phyloP scores from a whole-genome alignment of 37 sponge, comb jelly and placozoan genomes.

The Spongia lamella region DNA sequence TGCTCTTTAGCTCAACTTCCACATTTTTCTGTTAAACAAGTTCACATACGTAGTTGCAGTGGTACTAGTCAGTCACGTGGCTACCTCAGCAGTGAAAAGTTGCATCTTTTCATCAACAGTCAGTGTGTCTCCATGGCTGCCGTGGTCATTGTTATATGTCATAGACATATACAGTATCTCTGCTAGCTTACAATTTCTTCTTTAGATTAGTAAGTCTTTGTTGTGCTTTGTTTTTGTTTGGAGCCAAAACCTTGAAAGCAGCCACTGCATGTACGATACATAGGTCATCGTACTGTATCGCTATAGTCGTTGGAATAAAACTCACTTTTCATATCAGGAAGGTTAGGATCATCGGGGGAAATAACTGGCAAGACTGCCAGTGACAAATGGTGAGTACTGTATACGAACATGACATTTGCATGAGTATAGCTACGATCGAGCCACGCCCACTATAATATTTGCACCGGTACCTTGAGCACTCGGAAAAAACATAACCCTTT shows the following conservation, averaged over 20 bases:
- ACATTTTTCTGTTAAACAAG: conserved; percentile 30
- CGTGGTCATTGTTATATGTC: too few relatives aligned
- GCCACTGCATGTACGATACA: conserved; percentile 32
- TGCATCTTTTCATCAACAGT: conserved; percentile 1
- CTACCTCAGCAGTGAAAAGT: conserved; percentile 7
- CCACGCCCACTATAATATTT: too few relatives aligned
- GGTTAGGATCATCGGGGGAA: too few relatives aligned
- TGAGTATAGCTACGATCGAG: too few relatives aligned
- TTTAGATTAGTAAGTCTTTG: conserved; percentile 17
- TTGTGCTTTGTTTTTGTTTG: conserved; percentile 60
- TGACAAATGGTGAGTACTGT: too few relatives aligned
- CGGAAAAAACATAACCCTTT: conserved; percentile 37
- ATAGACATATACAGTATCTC: not conserved
- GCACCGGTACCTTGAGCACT: conserved; percentile 42
- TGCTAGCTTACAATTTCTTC: conserved; percentile 7
- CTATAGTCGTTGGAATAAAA: too few relatives aligned
- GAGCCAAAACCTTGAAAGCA: conserved; percentile 59
- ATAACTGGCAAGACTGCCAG: too few relatives aligned
- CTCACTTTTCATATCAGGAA: too few relatives aligned
- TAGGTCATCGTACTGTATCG: too few relatives aligned
- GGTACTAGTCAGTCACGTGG: not conserved
- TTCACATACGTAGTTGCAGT: not conserved
- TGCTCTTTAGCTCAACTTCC: conserved; percentile 35
- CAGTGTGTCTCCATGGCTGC: not conserved
- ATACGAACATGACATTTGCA: too few relatives aligned